Base-by-base conservation (phyloP, 2,888 invertebrate species). In the Melanophora roralis region DNA sequence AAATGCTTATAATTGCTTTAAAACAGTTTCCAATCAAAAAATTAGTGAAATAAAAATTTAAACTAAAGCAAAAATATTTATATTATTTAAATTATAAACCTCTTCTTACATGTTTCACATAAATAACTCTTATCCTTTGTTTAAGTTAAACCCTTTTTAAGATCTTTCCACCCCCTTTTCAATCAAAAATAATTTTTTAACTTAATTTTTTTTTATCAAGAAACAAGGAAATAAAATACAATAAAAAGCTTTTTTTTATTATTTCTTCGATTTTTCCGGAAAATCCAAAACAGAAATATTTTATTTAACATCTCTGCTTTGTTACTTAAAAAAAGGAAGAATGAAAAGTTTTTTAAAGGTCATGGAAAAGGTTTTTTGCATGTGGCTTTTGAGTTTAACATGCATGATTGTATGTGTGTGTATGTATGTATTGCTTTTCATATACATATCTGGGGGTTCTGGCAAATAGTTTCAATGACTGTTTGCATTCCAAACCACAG, bases 301-400 rank as follows among this genome's bases (percentile, higher is more conserved):
- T 7, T 3, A n/a, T 47, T 6, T 49, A 49, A 49, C 47, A 36
- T 36, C 6, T 27, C 27, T 27, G 3, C 27, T 27, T 27, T 64
- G 53, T 71, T 59, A 27, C 49, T 43, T 32, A 49, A 21, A 38
- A 14, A 36, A 19, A 38, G 38, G 7, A 36, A n/a, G 36, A 38
- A 57, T 12, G 32, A 12, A 16, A 71, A 47, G 47, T n/a, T 43
- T 55, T 79, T 76, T 76, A 80, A 80, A 80, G 79, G 79, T 80
- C 79, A 80, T 68, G 75, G 67, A 62, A 76, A 76, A 69, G 60
- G 32, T 65, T 27, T 62, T 45, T 47, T 68, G 12, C 16, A 60
- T 67, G 67, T 67, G 38, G 21, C n/a, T n/a, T n/a, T n/a, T n/a
- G n/a, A n/a, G n/a, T 55, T 62, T 36, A 47, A 32, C 16, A 5